Evolutionary conservation across 2,113 vertebrate species (phyloP).

Genomic region (Hippoglossus stenolepis): DNA sequence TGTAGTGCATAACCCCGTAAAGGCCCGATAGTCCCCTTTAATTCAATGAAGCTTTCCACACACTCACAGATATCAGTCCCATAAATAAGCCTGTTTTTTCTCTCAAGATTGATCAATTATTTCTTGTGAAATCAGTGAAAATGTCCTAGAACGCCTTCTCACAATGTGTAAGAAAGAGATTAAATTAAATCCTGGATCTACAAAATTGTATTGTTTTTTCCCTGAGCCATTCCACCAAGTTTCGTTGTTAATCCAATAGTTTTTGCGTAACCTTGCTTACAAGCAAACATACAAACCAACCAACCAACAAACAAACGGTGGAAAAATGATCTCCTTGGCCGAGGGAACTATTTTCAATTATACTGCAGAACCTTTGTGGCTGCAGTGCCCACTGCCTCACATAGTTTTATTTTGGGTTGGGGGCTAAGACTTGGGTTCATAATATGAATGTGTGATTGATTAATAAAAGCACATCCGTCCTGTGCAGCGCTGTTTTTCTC

Average conservation of each 20-base stretch:
- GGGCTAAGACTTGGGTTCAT: constrained; percentile 13
- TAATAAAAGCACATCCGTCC: constrained; percentile 37
- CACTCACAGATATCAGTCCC: too few relatives aligned
- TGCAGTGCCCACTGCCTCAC: not conserved
- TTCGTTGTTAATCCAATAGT: too few relatives aligned
- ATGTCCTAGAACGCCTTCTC: too few relatives aligned
- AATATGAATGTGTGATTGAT: constrained; percentile 22
- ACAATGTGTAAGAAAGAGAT: not conserved
- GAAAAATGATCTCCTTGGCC: too few relatives aligned
- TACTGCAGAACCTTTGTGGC: constrained; percentile 6
- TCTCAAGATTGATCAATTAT: not conserved
- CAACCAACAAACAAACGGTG: too few relatives aligned
- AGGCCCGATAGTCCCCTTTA: too few relatives aligned
- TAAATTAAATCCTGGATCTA: not conserved
- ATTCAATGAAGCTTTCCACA: too few relatives aligned
- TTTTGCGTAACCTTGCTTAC: too few relatives aligned
- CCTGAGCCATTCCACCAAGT: too few relatives aligned
- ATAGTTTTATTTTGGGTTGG: constrained; percentile 32
- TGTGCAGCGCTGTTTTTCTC: constrained; percentile 32
- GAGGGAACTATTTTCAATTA: not conserved
- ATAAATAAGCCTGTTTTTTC: too few relatives aligned
- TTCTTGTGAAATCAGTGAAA: not conserved
- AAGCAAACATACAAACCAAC: too few relatives aligned
- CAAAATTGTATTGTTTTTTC: not conserved
- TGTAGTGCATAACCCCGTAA: not conserved